Conservation (phyloP, 92 coral and sea anemone species). For the Isaurus tuberculatus region DNA sequence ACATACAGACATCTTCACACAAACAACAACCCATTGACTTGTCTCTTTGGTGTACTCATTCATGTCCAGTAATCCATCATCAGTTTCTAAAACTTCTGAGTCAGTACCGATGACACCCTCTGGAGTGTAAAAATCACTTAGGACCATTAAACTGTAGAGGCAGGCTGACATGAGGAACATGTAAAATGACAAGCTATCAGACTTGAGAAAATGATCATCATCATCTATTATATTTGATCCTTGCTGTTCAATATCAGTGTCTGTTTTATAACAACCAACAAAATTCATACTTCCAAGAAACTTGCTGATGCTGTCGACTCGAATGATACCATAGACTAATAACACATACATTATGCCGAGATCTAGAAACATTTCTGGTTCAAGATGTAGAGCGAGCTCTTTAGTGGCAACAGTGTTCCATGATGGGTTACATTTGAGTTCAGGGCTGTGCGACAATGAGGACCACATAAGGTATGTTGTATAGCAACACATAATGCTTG, state of each 20-base stretch:
- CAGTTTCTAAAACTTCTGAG: constrained; percentile 70
- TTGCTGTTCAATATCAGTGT: constrained; percentile 45
- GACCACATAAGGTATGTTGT: constrained; percentile 75
- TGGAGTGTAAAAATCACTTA: constrained; percentile 80
- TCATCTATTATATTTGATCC: constrained; percentile 5
- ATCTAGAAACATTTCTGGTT: constrained; percentile 77
- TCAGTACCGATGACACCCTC: constrained; percentile 87
- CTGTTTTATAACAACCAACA: constrained; percentile 59
- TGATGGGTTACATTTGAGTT: constrained; percentile 65
- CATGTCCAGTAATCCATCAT: constrained; percentile 73
- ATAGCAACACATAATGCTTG: constrained; percentile 73
- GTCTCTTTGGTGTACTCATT: constrained; percentile 72
- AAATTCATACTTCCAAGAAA: constrained; percentile 59
- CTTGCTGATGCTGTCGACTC: constrained; percentile 54
- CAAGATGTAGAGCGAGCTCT: constrained; percentile 62
- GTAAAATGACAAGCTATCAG: constrained; percentile 75
- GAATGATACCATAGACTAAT: constrained; percentile 62
- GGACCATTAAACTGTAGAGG: constrained; percentile 69
- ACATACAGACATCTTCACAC: constrained; percentile 80
- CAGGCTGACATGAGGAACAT: constrained; percentile 65
- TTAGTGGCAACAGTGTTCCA: constrained; percentile 49
- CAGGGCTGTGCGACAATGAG: constrained; percentile 75
- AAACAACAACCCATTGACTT: constrained; percentile 81
- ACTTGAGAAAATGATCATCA: constrained; percentile 57
- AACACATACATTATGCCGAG: constrained; percentile 55